Percentiles rank a stretch among this genome's conserved stretches.
These are phyloP conservation scores for Pavo muticus DNA, from an alignment of 2,113 vertebrate species.

Conservation along the genomic window DNA sequence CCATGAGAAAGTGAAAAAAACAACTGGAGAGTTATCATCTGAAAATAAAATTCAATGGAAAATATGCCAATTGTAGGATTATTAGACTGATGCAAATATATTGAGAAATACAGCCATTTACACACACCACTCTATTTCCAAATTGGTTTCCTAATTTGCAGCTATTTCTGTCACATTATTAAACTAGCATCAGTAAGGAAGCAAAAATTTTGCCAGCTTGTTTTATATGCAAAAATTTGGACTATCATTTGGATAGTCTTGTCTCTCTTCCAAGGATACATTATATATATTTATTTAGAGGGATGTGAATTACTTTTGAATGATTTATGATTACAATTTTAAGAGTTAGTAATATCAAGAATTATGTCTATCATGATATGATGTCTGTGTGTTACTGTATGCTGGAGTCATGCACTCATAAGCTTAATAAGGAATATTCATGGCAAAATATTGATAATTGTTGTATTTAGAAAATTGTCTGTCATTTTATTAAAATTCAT, in stretches of 20 bases:
- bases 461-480: neutral
- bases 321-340: neutral
- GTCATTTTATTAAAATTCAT: conserved; percentile 25
- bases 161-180: neutral
- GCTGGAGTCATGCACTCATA: neutral
- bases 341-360: neutral
- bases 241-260: neutral
- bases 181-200: neutral
- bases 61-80: neutral
- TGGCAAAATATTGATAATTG: conserved; percentile 1
- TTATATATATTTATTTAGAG: neutral
- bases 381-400: neutral
- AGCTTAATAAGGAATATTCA: conserved; percentile 22
- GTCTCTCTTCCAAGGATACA: neutral
- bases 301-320: neutral
- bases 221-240: neutral
- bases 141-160: neutral
- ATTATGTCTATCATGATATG: neutral
- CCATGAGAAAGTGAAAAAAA: accelerated
- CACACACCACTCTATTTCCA: neutral
- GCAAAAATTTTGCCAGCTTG: neutral
- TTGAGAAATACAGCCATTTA: neutral
- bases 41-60: neutral
- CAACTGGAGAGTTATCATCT: neutral
- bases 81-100: neutral